A percentile compares a stretch with the other conserved stretches of the same genome.
Evolutionary conservation across 30 jellyfish, hydroid and myxozoan genomes (phyloP).

Genomic region (Phacellophora camtschatica): DNA sequence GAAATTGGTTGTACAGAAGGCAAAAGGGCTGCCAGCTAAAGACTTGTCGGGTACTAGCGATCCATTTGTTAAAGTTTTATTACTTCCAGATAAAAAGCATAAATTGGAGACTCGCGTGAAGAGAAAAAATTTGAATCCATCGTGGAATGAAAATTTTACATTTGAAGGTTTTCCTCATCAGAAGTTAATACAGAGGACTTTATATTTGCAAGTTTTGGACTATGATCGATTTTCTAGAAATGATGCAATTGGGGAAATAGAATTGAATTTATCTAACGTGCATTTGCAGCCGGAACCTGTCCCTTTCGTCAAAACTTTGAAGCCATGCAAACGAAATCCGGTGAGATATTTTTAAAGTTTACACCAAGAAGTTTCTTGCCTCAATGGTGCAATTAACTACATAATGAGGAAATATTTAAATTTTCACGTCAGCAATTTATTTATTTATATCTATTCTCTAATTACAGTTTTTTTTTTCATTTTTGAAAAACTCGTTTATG

Average conservation of each 20-base stretch:
- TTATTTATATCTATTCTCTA: too few relatives aligned
- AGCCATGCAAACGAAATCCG: slow-evolving; percentile 76
- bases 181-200: slow-evolving; percentile 68
- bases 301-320: slow-evolving; percentile 71
- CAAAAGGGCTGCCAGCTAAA: slow-evolving; percentile 81
- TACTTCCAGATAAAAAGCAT: slow-evolving; percentile 88
- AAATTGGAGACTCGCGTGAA: slow-evolving; percentile 88
- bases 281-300: slow-evolving; percentile 79
- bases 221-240: slow-evolving; percentile 90
- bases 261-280: slow-evolving; percentile 51
- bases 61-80: slow-evolving; percentile 83
- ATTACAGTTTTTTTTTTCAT: too few relatives aligned
- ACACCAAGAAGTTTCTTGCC: background rate
- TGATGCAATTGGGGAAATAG: slow-evolving; percentile 92
- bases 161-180: slow-evolving; percentile 88
- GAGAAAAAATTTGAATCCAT: slow-evolving; percentile 74
- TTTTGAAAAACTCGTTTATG: too few relatives aligned
- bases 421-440: too few relatives aligned
- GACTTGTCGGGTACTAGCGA: slow-evolving; percentile 92
- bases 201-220: slow-evolving; percentile 87
- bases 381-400: too few relatives aligned
- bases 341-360: slow-evolving; percentile 32
- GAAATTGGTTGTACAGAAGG: slow-evolving; percentile 66
- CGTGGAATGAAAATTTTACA: slow-evolving; percentile 86
- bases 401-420: too few relatives aligned